These are phyloP conservation scores for Globodera ellingtonae DNA, from an alignment of 1,140 invertebrate genomes.

Conservation along the genomic window DNA sequence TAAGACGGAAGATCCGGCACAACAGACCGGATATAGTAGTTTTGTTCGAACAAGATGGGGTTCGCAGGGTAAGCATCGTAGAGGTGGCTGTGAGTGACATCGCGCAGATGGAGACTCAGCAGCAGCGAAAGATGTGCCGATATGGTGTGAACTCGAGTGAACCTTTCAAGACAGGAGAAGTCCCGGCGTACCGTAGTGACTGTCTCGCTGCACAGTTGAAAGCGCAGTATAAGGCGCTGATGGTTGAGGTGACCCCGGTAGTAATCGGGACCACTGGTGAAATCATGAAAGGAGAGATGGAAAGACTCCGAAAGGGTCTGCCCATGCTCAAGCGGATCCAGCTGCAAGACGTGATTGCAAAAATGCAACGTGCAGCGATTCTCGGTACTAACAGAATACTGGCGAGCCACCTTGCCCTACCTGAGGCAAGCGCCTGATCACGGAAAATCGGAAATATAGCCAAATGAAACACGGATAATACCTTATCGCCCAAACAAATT, in stretches of 20 bases:
- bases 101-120: background rate
- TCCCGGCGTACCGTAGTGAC: background rate
- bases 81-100: background rate
- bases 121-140: background rate
- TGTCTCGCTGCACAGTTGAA: background rate
- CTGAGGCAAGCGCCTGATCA: background rate
- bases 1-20: background rate
- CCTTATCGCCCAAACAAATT: no score
- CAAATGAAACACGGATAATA: no score
- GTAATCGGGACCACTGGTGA: background rate
- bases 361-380: background rate
- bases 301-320: background rate
- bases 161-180: background rate
- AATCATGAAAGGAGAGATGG: background rate
- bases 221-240: background rate
- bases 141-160: background rate
- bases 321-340: background rate
- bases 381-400: background rate
- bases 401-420: background rate
- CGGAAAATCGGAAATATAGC: no score
- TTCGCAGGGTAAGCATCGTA: background rate
- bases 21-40: background rate
- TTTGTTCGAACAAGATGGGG: background rate
- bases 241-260: background rate
- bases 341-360: background rate